A percentile compares a stretch with the other conserved stretches of the same genome.
phyloP scores from a whole-genome alignment of 2,113 vertebrate genomes.

The Hemiscyllium ocellatum region DNA sequence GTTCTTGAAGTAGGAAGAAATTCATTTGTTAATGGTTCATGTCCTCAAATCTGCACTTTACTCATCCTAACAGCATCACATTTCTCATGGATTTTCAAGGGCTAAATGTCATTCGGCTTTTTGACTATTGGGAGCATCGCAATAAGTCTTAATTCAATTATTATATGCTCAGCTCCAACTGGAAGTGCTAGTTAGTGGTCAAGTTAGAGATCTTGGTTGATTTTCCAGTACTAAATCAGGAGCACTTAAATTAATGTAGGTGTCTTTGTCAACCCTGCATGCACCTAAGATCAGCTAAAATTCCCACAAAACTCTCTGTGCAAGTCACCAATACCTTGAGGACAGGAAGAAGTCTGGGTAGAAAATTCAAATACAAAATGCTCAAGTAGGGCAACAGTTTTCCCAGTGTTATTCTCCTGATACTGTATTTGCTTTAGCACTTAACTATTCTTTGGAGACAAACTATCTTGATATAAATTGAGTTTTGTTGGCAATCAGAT shows the following conservation, averaged over 20 bases:
- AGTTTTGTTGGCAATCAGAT: constrained; percentile 24
- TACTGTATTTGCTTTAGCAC: not conserved
- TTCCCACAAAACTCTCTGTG: not conserved
- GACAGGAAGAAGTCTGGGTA: not conserved
- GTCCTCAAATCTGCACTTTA: not conserved
- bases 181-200: not conserved
- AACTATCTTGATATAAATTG: constrained; percentile 10
- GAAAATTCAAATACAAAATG: not conserved
- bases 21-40: not conserved
- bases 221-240: not conserved
- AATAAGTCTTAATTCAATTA: not conserved
- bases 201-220: not conserved
- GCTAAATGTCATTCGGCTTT: not conserved
- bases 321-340: not conserved
- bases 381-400: not conserved
- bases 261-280: not conserved
- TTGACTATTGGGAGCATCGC: not conserved
- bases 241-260: not conserved
- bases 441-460: constrained; percentile 13
- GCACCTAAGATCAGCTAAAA: not conserved
- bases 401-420: not conserved
- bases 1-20: not conserved
- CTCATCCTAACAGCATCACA: not conserved
- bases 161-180: not conserved
- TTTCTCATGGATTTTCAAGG: not conserved